A percentile compares a stretch with the other conserved stretches of the same genome.
These are phyloP conservation scores for Chromis chromis DNA, from an alignment of 2,797 vertebrate genomes.

Conservation along the genomic window DNA sequence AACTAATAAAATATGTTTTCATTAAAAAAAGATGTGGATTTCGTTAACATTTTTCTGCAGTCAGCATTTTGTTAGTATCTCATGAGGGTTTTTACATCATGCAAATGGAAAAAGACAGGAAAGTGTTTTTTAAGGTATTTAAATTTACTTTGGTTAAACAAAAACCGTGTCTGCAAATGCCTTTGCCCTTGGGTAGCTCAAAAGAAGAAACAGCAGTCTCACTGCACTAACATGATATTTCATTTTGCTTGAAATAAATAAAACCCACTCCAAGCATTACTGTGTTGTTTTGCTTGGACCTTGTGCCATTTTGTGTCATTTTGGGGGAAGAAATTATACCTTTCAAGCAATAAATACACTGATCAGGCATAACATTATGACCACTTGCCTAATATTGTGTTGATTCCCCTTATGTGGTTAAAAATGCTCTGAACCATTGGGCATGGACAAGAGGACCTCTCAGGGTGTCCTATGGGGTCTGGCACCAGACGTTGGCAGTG, in stretches of 20 bases:
- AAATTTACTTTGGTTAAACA: constrained; percentile 5
- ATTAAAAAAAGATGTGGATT: no score
- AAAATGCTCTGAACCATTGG: no score
- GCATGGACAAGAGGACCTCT: no score
- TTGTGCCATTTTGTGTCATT: not conserved
- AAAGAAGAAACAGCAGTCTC: constrained; percentile 4
- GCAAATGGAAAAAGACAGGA: not conserved
- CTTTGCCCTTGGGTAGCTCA: not conserved
- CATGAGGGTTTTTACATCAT: not conserved
- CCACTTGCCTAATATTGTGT: no score
- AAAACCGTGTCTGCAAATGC: not conserved
- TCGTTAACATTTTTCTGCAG: no score
- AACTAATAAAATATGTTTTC: no score
- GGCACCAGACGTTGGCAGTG: no score
- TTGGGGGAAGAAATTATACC: not conserved
- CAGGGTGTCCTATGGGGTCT: no score
- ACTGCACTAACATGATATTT: not conserved
- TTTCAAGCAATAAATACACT: not conserved
- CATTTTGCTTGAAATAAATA: constrained; percentile 10
- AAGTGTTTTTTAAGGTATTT: constrained; percentile 15
- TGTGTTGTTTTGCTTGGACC: not conserved
- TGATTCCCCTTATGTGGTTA: no score
- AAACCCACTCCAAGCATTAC: not conserved
- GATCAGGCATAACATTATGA: no score
- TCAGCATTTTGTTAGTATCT: not conserved